A percentile compares a stretch with the other conserved stretches of the same genome.
Conservation (phyloP, 2,113 vertebrate genomes). For the Epinephelus cyanopodus region DNA sequence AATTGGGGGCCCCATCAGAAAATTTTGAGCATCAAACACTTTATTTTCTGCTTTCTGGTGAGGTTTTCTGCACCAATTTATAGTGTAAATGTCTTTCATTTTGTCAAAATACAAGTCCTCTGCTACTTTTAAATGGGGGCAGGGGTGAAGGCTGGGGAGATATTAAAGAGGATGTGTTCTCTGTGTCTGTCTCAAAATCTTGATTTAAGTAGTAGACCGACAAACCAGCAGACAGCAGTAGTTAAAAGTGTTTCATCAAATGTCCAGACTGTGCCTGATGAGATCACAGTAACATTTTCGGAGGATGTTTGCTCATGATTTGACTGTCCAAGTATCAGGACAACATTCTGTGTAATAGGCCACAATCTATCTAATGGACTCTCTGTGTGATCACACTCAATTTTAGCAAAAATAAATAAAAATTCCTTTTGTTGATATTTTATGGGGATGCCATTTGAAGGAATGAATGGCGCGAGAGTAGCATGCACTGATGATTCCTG, state of each 20-base stretch:
- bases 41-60: too few relatives aligned
- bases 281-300: neutral
- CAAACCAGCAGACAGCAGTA: too few relatives aligned
- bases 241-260: neutral
- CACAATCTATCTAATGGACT: neutral
- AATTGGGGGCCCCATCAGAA: too few relatives aligned
- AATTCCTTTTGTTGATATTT: neutral
- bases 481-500: neutral
- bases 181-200: too few relatives aligned
- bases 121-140: too few relatives aligned
- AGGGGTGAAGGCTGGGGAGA: too few relatives aligned
- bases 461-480: neutral
- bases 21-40: too few relatives aligned
- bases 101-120: too few relatives aligned
- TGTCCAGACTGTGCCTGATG: neutral
- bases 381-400: neutral
- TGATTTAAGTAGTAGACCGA: too few relatives aligned
- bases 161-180: too few relatives aligned
- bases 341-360: neutral
- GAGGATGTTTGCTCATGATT: neutral
- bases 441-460: neutral
- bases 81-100: too few relatives aligned
- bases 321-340: neutral
- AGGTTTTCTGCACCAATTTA: too few relatives aligned
- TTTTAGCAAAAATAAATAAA: slow-evolving; percentile 3